Base-by-base conservation (phyloP, 2,888 invertebrate species). In the Trichogramma evanescens region DNA sequence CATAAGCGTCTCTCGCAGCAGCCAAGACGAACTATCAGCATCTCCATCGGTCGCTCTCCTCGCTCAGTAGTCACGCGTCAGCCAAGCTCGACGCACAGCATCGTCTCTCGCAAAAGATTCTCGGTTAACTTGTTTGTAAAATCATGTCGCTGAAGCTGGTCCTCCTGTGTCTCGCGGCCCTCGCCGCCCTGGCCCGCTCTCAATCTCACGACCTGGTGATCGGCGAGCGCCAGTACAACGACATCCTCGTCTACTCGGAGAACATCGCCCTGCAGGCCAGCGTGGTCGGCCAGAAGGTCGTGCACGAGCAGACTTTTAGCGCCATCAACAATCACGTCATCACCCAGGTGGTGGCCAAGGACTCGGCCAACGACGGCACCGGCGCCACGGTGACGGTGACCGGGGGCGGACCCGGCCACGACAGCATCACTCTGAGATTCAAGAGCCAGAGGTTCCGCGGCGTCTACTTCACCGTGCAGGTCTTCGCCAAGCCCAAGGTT, bases 371-470 rank as follows among this genome's bases (percentile, higher is more conserved):
- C 42, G 72, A 79, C 41, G 81, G 80, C 0, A 75, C 78, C 0
- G 82, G 82, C 5, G 82, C 80, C 40, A 73, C 67, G 58, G 77
- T 75, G 2, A 73, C 69, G 6, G 63, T 82, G 1, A 50, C 67
- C 1, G 53, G 45, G 0, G 82, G 82, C 39, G 82, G 82, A 7
- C 78, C 80, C 1, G 75, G 76, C 4, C 50, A 63, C 43, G 69
- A 58, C 5, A 69, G 66, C 40, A 78, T 74, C 1, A 74, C 73
- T 1, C 56, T 82, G 0, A 74, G 73, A 46, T 78, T 82, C 68
- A 80, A 79, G 66, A 81, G 82, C 38, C 75, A 78, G 62, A 71
- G 79, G 38, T 74, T 77, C 10, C 72, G 75, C 50, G 74, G 78
- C 40, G 76, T 82, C 61, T 77, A 80, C 65, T 81, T 80, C 65